A percentile compares a stretch with the other conserved stretches of the same genome.
These are phyloP conservation scores for Parascotia fuliginaria DNA, from an alignment of 2,888 invertebrate genomes.

Conservation along the genomic window DNA sequence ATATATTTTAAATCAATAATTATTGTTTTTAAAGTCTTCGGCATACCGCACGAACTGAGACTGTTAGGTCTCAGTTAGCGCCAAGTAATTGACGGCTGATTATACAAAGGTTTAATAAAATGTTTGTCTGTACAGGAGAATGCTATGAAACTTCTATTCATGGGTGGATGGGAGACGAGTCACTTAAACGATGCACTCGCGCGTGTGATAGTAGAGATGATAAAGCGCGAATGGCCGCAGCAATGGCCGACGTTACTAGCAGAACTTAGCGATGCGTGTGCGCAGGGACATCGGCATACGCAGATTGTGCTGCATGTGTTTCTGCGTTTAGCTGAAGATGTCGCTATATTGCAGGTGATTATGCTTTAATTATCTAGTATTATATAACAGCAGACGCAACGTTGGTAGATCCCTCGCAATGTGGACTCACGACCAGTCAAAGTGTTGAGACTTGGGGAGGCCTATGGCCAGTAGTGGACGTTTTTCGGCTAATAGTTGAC, in stretches of 20 bases:
- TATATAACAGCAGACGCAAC: no score
- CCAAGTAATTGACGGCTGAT: no score
- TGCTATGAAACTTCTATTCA: constrained; percentile 93
- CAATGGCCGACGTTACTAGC: constrained; percentile 95
- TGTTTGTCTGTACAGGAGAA: constrained; percentile 86
- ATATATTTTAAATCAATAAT: no score
- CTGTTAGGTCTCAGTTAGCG: no score
- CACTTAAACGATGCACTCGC: constrained; percentile 95
- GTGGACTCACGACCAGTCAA: no score
- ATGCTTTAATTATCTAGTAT: constrained; percentile 10
- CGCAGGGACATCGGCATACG: constrained; percentile 94
- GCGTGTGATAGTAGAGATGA: constrained; percentile 97
- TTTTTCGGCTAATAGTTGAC: no score
- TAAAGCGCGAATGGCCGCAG: constrained; percentile 98
- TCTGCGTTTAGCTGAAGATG: constrained; percentile 96
- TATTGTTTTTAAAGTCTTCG: no score
- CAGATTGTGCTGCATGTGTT: constrained; percentile 96
- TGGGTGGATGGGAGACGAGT: constrained; percentile 90
- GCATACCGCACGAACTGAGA: no score
- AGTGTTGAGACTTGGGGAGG: no score
- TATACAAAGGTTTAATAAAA: background rate
- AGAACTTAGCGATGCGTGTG: constrained; percentile 93
- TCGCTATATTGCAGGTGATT: constrained; percentile 92
- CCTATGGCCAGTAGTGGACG: no score
- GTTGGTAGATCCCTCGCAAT: no score